These are phyloP conservation scores for Rhamnusium bicolor DNA, from an alignment of 2,888 invertebrate species.

Conservation along the genomic window DNA sequence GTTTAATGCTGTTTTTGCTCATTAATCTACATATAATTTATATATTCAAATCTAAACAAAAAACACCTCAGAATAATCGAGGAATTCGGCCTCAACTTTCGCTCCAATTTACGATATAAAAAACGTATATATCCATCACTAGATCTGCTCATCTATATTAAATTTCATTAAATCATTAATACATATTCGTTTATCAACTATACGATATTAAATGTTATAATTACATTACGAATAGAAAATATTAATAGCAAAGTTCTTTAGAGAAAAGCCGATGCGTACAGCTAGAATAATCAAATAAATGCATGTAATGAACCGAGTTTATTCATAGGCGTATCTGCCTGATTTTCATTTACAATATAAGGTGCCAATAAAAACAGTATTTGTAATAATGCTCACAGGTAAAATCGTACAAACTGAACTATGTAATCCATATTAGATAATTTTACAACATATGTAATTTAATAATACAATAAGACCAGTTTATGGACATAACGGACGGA, in stretches of 20 bases:
- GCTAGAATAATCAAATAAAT: slow-evolving; percentile 28
- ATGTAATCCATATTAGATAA: too few species aligned
- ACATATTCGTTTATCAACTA: slow-evolving; percentile 5
- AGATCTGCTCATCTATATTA: background rate
- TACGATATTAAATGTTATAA: slow-evolving; percentile 19
- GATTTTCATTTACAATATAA: background rate
- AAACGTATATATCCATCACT: background rate
- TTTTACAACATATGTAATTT: too few species aligned
- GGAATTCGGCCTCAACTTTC: slow-evolving; percentile 19
- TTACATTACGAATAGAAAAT: slow-evolving; percentile 29
- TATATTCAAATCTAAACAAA: background rate
- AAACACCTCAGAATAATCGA: background rate
- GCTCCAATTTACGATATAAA: background rate
- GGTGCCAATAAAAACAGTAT: too few species aligned
- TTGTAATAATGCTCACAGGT: too few species aligned
- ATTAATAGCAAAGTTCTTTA: slow-evolving; percentile 8
- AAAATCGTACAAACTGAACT: too few species aligned
- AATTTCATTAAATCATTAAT: slow-evolving; percentile 23
- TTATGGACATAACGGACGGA: too few species aligned
- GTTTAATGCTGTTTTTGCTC: too few species aligned
- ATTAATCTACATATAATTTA: background rate
- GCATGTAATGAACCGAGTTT: slow-evolving; percentile 25
- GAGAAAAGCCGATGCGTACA: slow-evolving; percentile 1
- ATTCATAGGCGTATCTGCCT: background rate
- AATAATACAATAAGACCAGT: too few species aligned